Evolutionary conservation across 1,140 invertebrate species (phyloP), one percentile per base, ranked within the genome.

Genomic region (Thaumatotibia leucotreta): DNA sequence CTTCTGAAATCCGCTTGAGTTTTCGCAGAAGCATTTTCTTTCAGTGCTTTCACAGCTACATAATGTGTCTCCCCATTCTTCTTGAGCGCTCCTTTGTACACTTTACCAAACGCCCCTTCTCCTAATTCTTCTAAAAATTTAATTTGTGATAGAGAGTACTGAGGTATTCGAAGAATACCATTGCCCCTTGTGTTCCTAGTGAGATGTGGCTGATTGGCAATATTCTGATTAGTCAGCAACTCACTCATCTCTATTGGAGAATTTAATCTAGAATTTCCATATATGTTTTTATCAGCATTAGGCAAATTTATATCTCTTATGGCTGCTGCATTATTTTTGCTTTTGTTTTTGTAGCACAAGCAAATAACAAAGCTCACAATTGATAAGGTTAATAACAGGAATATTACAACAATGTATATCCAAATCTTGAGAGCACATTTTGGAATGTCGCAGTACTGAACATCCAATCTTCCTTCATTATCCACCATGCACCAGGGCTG

Each of bases 61-160:
- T 95, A 96, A 54, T 96, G 94, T 66, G 93, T 94, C 63, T 93
- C 93, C 24, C 93, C 93, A 74, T 91, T 92, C 69, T 92, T 87
- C 66, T 95, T 93, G n/a, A 99, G 89, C 89, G 99, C 97, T 1
- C 98, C 98, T 92, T 98, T 98, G 80, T 97, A 98, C 0, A 98
- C 97, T 93, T 98, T 97, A 8, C 98, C 98, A 92, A 99, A 99
- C 54, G 97, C 97, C 23, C 98, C 98, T 92, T 99, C 98, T 32
- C 98, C 98, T 1, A 99, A 91, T 87, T 99, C 98, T 86, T 99
- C 97, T 32, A 98, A 92, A 80, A 99, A 98, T 66, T 95, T 93
- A 0, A 99, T 95, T 80, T 96, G 96, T 52, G 95, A 94, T 64
- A 95, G 88, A 0, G 93, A 93, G 91, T 94, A 97, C 70, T 93